phyloP scores from a whole-genome alignment of 2,888 invertebrate genomes.

The Steinernema scapterisci region DNA sequence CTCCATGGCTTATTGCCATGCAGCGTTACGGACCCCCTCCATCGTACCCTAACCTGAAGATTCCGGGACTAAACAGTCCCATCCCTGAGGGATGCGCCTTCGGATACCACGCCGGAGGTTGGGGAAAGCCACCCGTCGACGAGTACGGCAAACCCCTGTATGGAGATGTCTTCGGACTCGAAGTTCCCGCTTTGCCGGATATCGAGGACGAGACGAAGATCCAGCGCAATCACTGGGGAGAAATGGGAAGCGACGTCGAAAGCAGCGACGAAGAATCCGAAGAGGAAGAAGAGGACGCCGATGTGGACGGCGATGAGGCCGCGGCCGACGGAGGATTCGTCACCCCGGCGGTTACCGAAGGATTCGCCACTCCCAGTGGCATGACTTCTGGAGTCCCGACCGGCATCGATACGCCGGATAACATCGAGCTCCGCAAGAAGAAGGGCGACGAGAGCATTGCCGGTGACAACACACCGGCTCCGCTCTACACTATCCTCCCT shows the following conservation, averaged over 20 bases:
- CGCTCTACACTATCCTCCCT: slow-evolving; percentile 87
- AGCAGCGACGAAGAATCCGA: slow-evolving; percentile 63
- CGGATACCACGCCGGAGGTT: slow-evolving; percentile 96
- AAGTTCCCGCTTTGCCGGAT: slow-evolving; percentile 53
- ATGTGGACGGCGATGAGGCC: slow-evolving; percentile 64
- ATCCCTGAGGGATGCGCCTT: slow-evolving; percentile 93
- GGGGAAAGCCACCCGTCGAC: slow-evolving; percentile 94
- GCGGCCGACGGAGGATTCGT: slow-evolving; percentile 66
- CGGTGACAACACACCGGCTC: slow-evolving; percentile 81
- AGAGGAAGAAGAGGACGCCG: slow-evolving; percentile 66
- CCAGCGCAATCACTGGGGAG: slow-evolving; percentile 94
- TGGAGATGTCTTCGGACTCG: slow-evolving; percentile 94
- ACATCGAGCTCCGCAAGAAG: slow-evolving; percentile 35
- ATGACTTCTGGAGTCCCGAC: slow-evolving; percentile 42
- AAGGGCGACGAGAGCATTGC: slow-evolving; percentile 32
- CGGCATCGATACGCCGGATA: slow-evolving; percentile 58
- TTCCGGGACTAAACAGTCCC: slow-evolving; percentile 94
- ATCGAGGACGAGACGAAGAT: slow-evolving; percentile 81
- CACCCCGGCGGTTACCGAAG: slow-evolving; percentile 47
- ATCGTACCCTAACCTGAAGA: slow-evolving; percentile 95
- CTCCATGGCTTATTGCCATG: slow-evolving; percentile 95
- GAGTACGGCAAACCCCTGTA: slow-evolving; percentile 95
- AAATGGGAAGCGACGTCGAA: slow-evolving; percentile 84
- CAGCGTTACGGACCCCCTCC: slow-evolving; percentile 98
- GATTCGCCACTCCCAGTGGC: slow-evolving; percentile 61